phyloP scores from a whole-genome alignment of 1,140 invertebrate species.

The Trissolcus basalis region DNA sequence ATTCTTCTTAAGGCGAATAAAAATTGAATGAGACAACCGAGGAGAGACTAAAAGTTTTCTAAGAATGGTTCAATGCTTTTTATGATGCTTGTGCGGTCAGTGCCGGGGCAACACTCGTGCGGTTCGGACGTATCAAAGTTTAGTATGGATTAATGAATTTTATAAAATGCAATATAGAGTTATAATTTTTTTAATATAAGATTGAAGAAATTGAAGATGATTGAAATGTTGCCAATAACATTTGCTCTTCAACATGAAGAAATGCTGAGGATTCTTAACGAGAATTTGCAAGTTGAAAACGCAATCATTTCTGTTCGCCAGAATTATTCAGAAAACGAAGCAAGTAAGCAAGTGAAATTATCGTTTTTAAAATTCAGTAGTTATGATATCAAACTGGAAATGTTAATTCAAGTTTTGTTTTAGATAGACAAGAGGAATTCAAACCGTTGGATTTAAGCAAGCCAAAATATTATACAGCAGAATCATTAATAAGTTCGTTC shows the following conservation, averaged over 20 bases:
- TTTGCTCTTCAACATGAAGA: slow-evolving; percentile 11
- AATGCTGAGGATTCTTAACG: slow-evolving; percentile 12
- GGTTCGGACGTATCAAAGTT: slow-evolving; percentile 5
- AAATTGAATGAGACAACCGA: slow-evolving; percentile 1
- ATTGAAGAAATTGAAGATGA: background rate
- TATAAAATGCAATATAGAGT: background rate
- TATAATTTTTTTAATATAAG: no score
- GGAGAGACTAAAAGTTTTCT: background rate
- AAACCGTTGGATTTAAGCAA: slow-evolving; percentile 15
- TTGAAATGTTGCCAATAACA: slow-evolving; percentile 15
- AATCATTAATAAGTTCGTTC: slow-evolving; percentile 2
- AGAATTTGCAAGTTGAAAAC: slow-evolving; percentile 20
- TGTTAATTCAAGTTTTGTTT: background rate
- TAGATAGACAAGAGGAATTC: background rate
- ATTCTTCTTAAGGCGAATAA: no score
- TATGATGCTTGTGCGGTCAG: slow-evolving; percentile 12
- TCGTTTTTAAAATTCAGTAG: background rate
- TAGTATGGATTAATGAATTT: background rate
- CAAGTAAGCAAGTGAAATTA: background rate
- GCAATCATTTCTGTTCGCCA: background rate
- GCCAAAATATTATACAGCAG: slow-evolving; percentile 19
- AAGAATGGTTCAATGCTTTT: slow-evolving; percentile 9
- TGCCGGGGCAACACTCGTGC: slow-evolving; percentile 6
- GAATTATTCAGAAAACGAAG: no score
- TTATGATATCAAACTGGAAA: background rate